Evolutionary conservation across 1,140 invertebrate genomes (phyloP), one percentile per base, ranked within the genome.

Genomic region (Capitella teleta): DNA sequence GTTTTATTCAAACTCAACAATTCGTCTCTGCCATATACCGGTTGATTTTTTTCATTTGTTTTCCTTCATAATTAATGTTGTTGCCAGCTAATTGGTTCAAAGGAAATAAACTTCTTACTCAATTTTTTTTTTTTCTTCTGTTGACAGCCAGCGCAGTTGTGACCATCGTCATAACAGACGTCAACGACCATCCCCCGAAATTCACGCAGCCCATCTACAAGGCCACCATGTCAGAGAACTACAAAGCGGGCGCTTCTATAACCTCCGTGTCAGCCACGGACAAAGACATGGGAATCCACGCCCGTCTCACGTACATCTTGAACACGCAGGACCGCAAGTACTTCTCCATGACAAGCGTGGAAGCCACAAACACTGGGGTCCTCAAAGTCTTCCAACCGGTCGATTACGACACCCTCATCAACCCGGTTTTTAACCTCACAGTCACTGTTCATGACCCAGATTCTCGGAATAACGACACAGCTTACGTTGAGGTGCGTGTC

Each of bases 151-250:
- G 43, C 47, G 49, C 53, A n/a, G 52, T 50, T 14, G 50, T 52
- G 5, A 55, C 53, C 8, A 55, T 55, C 28, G 21, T 43, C 18
- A 30, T 54, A 14, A 38, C 36, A 12, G 53, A 54, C 25, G 40
- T 54, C 26, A 54, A 54, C 30, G 53, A 54, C 25, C 40, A 54
- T 28, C 23, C 23, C 16, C 53, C 53, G 10, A 46, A 43, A 10
- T 54, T 54, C 36, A 54, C 30, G 6, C 40, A 50, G 24, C 28
- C 26, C 16, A n/a, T 55, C 5, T 95, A 90, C 89, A 84, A 85
- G 57, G 92, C 90, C 1, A 89, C 93, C 75, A 89, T 94, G 38
- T 90, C 94, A 70, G 91, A 96, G 78, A 94, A 34, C 36, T 45
- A 21, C 32, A 14, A 89, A n/a, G 87, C 93, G 73, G 90, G 90